Evolutionary conservation across 2,888 invertebrate species (phyloP).

Genomic region (Steinernema scapterisci): DNA sequence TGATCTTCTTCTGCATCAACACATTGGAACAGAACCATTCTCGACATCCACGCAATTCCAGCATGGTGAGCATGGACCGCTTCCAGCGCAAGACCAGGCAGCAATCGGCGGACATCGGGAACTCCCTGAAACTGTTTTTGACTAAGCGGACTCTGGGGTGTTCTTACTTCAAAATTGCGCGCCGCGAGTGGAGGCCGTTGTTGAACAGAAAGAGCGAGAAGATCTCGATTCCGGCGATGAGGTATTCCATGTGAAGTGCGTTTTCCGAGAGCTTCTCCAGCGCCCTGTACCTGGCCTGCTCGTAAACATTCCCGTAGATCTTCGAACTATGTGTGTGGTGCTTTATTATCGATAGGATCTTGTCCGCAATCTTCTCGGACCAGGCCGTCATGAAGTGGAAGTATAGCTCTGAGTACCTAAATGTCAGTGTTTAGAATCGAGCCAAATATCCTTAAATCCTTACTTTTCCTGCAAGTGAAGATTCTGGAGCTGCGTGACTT

Average conservation of each 20-base stretch:
- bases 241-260: neutral
- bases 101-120: no score
- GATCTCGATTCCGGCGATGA: neutral
- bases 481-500: neutral
- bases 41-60: neutral
- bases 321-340: neutral
- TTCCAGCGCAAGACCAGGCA: no score
- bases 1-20: neutral
- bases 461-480: neutral
- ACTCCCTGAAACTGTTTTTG: no score
- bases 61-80: neutral
- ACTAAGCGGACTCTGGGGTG: no score
- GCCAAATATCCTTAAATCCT: neutral
- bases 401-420: constrained; percentile 4
- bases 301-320: no score
- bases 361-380: neutral
- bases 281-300: no score
- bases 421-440: no score
- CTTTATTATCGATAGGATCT: neutral
- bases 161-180: neutral
- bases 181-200: constrained; percentile 11
- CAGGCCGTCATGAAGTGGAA: constrained; percentile 7
- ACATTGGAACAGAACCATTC: neutral
- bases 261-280: no score
- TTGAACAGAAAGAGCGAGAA: neutral